Percentiles rank a stretch among this genome's conserved stretches.
These are phyloP conservation scores for Hormaphis cornu DNA, from an alignment of 1,140 invertebrate species.

Conservation along the genomic window DNA sequence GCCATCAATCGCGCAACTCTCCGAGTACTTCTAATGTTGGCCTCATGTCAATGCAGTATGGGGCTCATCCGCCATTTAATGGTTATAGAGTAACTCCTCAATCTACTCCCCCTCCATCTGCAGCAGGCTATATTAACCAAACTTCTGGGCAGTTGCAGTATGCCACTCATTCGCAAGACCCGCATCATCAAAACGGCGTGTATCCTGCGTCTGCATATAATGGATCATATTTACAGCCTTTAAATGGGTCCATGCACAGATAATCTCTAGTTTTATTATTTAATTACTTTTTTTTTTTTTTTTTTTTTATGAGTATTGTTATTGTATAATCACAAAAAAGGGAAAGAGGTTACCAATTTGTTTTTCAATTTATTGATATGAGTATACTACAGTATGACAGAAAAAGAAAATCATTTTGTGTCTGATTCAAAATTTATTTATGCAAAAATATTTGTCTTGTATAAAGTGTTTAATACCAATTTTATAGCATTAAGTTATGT, in stretches of 20 bases:
- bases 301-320: neutral
- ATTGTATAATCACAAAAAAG: neutral
- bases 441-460: neutral
- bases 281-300: neutral
- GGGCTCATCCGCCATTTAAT: conserved; percentile 8
- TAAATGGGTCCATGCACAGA: conserved; percentile 22
- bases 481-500: conserved; percentile 11
- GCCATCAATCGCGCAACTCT: neutral
- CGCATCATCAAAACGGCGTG: conserved; percentile 14
- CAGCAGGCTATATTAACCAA: conserved; percentile 13
- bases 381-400: neutral
- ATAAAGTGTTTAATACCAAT: neutral
- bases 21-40: neutral
- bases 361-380: neutral
- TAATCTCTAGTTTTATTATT: conserved; percentile 18
- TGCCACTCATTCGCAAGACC: conserved; percentile 7
- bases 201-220: conserved; percentile 6
- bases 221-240: conserved; percentile 16
- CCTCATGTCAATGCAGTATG: conserved; percentile 25
- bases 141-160: conserved; percentile 16
- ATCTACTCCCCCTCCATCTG: conserved; percentile 8
- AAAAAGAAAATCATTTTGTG: neutral
- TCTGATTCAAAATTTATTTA: neutral
- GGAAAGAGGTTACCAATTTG: conserved; percentile 21
- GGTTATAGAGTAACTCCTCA: conserved; percentile 11